Conservation (phyloP, 2,113 vertebrate species). For the Zonotrichia leucophrys region DNA sequence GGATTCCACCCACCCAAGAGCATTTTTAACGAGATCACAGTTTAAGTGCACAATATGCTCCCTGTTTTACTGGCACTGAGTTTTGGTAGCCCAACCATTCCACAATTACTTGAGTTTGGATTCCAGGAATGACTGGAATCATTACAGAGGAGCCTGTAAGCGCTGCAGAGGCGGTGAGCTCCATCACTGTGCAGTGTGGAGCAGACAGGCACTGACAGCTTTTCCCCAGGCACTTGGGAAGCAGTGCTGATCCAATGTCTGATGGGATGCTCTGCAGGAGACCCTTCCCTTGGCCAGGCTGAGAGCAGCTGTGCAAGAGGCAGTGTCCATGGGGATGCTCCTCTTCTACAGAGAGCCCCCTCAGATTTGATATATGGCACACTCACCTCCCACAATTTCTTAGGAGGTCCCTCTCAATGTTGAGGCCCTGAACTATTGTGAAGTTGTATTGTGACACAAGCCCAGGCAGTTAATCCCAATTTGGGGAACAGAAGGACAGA, state of each 20-base stretch:
- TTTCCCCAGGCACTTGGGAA: background rate
- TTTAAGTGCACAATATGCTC: background rate
- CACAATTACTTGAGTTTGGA: background rate
- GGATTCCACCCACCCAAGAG: background rate
- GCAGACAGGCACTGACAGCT: background rate
- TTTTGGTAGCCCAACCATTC: background rate
- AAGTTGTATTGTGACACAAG: background rate
- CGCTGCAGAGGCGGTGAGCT: background rate
- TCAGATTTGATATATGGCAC: background rate
- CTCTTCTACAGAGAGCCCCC: background rate
- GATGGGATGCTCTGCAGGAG: background rate
- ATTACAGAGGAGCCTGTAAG: background rate
- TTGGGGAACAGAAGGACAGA: constrained; percentile 30
- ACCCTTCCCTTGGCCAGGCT: background rate
- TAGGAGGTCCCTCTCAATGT: background rate
- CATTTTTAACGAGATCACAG: background rate
- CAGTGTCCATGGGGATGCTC: background rate
- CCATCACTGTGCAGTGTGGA: background rate
- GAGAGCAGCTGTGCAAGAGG: background rate
- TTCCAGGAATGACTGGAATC: background rate
- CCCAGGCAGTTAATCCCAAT: background rate
- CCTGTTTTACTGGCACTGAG: background rate
- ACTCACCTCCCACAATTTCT: background rate
- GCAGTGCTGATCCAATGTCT: background rate
- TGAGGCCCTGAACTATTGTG: background rate